Evolutionary conservation across 2,113 vertebrate species (phyloP).

Genomic region (Pyrgilauda ruficollis): DNA sequence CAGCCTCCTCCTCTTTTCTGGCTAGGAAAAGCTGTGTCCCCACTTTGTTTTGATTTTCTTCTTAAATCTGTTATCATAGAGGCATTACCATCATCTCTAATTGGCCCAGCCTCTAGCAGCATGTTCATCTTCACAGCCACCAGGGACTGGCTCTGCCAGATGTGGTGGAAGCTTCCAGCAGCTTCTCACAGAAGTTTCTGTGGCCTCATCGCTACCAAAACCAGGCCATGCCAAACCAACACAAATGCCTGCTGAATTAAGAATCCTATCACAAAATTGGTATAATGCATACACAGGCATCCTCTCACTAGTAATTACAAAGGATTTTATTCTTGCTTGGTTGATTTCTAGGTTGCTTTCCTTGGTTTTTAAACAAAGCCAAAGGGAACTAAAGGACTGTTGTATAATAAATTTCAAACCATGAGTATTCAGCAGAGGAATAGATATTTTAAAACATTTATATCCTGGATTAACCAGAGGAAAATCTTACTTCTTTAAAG

Average conservation of each 20-base stretch:
- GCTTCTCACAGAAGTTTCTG: not conserved
- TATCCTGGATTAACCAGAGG: not conserved
- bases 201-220: not conserved
- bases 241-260: not conserved
- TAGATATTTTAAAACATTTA: not conserved
- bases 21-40: not conserved
- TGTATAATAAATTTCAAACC: not conserved
- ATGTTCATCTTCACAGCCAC: too few species aligned
- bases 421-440: not conserved
- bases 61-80: not conserved
- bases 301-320: not conserved
- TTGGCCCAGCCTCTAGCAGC: not conserved
- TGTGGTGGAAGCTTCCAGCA: not conserved
- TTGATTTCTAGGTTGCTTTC: not conserved
- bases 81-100: rapidly evolving
- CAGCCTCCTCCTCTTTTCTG: not conserved
- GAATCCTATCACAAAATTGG: not conserved
- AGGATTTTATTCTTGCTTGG: not conserved
- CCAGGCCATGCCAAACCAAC: not conserved
- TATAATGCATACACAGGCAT: not conserved
- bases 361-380: not conserved
- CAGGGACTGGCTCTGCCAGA: not conserved
- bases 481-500: not conserved
- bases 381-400: not conserved
- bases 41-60: not conserved